Evolutionary conservation across 2,113 vertebrate genomes (phyloP), one percentile per base, ranked within the genome.

Genomic region (Gopherus flavomarginatus): DNA sequence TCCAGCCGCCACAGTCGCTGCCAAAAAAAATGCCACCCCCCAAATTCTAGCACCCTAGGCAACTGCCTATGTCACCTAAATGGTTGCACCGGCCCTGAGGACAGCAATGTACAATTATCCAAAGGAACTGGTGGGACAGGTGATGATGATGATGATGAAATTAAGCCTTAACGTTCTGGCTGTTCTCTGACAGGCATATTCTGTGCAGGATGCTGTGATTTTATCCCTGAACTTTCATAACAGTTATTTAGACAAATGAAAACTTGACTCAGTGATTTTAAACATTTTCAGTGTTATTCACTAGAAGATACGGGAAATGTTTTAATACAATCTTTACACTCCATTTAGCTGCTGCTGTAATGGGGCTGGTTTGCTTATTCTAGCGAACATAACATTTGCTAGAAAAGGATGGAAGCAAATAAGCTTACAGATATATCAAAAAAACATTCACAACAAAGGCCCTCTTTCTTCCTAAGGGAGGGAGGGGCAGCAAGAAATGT

Each of bases 111-210:
- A 3, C 8, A 47, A 86, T 47, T 35, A 24, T 62, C 57, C 57
- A 49, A 80, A 53, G 13, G 35, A 85, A 42, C 13, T 0, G 0
- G 11, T 78, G 35, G 8, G 38, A 9, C 17, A 81, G 47, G 24
- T 12, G 50, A 16, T 31, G 21, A 29, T 31, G 21, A 29, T 31
- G 57, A 26, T 5, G 1, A 11, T 79, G 8, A 85, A 56, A 44
- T 35, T 0, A 1, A 38, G 72, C 52, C 90, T 62, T 80, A 22
- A 4, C 52, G 57, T 94, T 80, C 87, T 93, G 27, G 7, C 27
- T 12, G 14, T 49, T 79, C 14, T 27, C 11, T 47, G 31, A 17
- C 54, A 75, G 38, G 38, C 27, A 11, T 1, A 19, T 88, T 56
- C 47, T 31, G 26, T 49, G 3, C 29, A 49, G 82, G 19, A 59